These are phyloP conservation scores for Morelia viridis DNA, from an alignment of 2,797 vertebrate species.

Conservation along the genomic window DNA sequence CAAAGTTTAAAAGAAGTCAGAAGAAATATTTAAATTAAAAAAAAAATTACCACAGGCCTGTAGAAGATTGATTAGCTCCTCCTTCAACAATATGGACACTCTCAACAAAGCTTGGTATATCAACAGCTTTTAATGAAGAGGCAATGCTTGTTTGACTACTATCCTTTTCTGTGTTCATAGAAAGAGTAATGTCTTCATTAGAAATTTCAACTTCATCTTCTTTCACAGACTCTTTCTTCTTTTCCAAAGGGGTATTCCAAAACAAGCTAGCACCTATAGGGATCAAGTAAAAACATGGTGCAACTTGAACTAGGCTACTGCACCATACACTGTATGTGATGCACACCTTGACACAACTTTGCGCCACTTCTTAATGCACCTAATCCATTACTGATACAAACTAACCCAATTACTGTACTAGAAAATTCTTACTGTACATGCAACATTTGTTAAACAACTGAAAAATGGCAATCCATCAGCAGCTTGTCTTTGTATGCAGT, in stretches of 20 bases:
- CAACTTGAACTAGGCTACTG: background rate
- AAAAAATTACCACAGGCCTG: slow-evolving; percentile 66
- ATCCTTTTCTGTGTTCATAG: slow-evolving; percentile 60
- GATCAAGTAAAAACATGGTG: slow-evolving; percentile 8
- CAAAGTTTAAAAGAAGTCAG: background rate
- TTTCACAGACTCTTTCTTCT: slow-evolving; percentile 53
- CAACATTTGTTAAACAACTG: background rate
- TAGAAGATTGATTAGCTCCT: slow-evolving; percentile 54
- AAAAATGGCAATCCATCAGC: background rate
- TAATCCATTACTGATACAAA: background rate
- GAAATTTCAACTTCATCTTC: slow-evolving; percentile 73
- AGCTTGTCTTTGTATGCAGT: background rate
- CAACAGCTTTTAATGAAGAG: slow-evolving; percentile 77
- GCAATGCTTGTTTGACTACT: slow-evolving; percentile 69
- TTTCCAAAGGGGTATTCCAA: slow-evolving; percentile 76
- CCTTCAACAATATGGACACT: slow-evolving; percentile 67
- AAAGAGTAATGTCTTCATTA: slow-evolving; percentile 71
- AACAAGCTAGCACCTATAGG: slow-evolving; percentile 89
- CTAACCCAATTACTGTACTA: background rate
- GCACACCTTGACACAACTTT: background rate
- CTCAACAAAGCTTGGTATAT: slow-evolving; percentile 79
- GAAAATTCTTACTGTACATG: background rate
- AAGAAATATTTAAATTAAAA: slow-evolving; percentile 20
- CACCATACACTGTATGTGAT: background rate
- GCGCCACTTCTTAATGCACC: background rate